Evolutionary conservation across 2,888 invertebrate genomes (phyloP).

Genomic region (Norana najaformis): DNA sequence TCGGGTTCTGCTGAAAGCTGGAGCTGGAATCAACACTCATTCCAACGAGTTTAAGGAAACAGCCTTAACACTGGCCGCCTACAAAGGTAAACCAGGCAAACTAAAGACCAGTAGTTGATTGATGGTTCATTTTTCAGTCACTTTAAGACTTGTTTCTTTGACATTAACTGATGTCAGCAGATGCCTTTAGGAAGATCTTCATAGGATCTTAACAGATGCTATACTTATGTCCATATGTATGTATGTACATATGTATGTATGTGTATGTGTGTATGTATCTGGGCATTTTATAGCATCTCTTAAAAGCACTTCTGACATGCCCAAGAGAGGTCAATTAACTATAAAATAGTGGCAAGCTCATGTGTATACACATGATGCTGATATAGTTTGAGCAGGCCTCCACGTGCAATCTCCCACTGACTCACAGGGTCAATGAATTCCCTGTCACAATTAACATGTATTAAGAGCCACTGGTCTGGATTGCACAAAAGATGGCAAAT

Average conservation of each 20-base stretch:
- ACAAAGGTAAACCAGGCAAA: conserved; percentile 70
- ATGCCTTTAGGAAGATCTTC: neutral
- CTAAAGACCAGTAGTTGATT: too few species aligned
- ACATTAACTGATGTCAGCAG: neutral
- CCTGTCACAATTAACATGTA: too few species aligned
- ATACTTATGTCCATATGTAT: neutral
- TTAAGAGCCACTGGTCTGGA: too few species aligned
- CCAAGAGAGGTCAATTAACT: neutral
- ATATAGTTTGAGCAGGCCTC: too few species aligned
- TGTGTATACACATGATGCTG: neutral
- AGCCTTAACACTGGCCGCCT: conserved; percentile 92
- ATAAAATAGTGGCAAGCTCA: neutral
- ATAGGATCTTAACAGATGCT: neutral
- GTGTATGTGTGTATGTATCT: neutral
- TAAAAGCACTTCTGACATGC: neutral
- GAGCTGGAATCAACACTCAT: conserved; percentile 96
- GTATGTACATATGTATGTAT: neutral
- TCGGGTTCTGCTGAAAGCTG: conserved; percentile 80
- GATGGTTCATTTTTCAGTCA: neutral
- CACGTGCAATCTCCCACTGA: too few species aligned
- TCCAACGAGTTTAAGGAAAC: conserved; percentile 99
- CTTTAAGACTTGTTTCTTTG: neutral
- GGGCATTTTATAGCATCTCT: neutral
- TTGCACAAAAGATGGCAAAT: too few species aligned
- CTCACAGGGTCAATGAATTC: too few species aligned